Conservation (phyloP, 2,888 invertebrate species). For the Anthrax anthrax region DNA sequence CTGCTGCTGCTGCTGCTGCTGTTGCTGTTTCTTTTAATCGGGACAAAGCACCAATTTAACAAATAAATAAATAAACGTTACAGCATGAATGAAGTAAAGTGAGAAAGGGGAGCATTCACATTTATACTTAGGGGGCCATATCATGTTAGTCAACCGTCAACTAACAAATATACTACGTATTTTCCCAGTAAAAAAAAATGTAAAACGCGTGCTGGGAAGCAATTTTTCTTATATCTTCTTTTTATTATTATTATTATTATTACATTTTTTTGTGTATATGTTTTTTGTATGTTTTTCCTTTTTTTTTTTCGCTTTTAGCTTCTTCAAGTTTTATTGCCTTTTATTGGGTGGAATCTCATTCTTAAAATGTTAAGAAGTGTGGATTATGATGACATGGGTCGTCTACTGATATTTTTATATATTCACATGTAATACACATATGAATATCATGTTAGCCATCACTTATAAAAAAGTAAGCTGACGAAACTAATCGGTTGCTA, state of each 20-base stretch:
- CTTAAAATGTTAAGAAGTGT: not conserved
- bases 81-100: not conserved
- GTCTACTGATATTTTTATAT: not conserved
- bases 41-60: not conserved
- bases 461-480: too few species aligned
- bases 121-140: not conserved
- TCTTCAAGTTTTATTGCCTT: not conserved
- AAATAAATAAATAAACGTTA: not conserved
- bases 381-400: not conserved
- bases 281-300: too few species aligned
- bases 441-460: too few species aligned
- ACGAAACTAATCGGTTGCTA: too few species aligned
- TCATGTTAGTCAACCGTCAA: too few species aligned
- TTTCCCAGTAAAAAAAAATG: too few species aligned
- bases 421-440: too few species aligned
- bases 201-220: not conserved
- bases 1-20: too few species aligned
- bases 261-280: too few species aligned
- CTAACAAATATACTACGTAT: too few species aligned
- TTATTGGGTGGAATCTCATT: not conserved
- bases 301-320: not conserved
- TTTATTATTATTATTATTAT: too few species aligned
- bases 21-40: not conserved
- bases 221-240: not conserved
- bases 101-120: not conserved